These are phyloP conservation scores for Frieseomelitta varia DNA, from an alignment of 1,140 invertebrate genomes.

Conservation along the genomic window DNA sequence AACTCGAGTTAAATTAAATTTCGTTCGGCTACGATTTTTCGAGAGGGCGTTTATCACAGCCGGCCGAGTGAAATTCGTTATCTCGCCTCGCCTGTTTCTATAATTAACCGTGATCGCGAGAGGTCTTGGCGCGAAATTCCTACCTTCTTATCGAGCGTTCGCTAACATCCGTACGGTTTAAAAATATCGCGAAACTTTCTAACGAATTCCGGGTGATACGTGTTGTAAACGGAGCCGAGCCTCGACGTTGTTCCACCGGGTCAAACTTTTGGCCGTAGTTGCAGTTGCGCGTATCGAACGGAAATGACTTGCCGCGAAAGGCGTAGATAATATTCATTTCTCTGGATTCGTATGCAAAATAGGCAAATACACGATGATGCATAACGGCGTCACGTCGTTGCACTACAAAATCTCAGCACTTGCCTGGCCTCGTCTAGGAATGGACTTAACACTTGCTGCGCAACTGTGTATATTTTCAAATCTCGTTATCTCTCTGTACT, in stretches of 20 bases:
- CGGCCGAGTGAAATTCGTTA: slow-evolving; percentile 27
- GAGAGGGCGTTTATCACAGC: neutral
- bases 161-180: neutral
- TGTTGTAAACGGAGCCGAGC: neutral
- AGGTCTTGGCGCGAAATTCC: neutral
- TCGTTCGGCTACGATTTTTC: neutral
- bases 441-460: slow-evolving; percentile 72
- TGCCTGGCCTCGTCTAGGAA: slow-evolving; percentile 76
- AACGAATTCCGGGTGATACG: neutral
- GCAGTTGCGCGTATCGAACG: too few species aligned
- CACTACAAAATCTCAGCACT: slow-evolving; percentile 64
- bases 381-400: slow-evolving; percentile 48
- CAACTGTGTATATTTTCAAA: slow-evolving; percentile 64
- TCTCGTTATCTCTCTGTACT: slow-evolving; percentile 61
- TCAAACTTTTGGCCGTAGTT: too few species aligned
- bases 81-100: slow-evolving; percentile 3
- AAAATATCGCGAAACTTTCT: neutral
- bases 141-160: neutral
- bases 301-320: neutral
- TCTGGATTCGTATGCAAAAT: slow-evolving; percentile 2
- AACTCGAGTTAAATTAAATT: slow-evolving; percentile 35
- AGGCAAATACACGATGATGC: slow-evolving; percentile 12
- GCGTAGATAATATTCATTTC: slow-evolving; percentile 10
- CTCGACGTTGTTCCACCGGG: too few species aligned
- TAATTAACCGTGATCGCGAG: slow-evolving; percentile 19